Base-by-base conservation (phyloP, 2,888 invertebrate species). In the Oeneis ivallda region DNA sequence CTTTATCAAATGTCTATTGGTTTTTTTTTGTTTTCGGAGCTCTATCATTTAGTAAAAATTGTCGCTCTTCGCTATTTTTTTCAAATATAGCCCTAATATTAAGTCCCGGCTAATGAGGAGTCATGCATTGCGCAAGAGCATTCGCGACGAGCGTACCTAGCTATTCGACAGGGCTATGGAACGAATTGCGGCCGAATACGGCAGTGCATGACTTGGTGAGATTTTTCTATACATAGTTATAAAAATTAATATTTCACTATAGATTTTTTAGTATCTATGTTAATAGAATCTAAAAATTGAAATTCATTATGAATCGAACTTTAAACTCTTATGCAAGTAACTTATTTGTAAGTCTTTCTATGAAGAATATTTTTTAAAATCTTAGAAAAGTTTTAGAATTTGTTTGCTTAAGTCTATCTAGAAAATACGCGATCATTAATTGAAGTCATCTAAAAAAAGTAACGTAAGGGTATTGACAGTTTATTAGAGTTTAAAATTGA, bases 21-120 rank as follows among this genome's bases (percentile, higher is more conserved):
- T n/a, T n/a, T n/a, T n/a, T n/a, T n/a, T n/a, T n/a, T n/a, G n/a
- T n/a, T n/a, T n/a, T n/a, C n/a, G n/a, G n/a, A n/a, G n/a, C n/a
- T n/a, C n/a, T n/a, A n/a, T n/a, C n/a, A n/a, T 26, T 26, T 26
- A 26, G 2, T 26, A 26, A 26, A 26, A 26, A 26, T 26, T 26
- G 0, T 1, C 26, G 5, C 26, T 26, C 26, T 26, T 26, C 26
- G 5, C 26, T 26, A 5, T 26, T 26, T 26, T 26, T 26, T 26
- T 26, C 5, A 26, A n/a, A 26, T 26, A 26, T 5, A 26, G 26
- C 26, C 26, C 26, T 26, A 26, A 26, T 26, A 83, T 81, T 85
- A 84, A 82, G 85, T 88, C 85, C 85, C 84, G 84, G 85, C 79
- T 88, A 89, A 89, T 87, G 88, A 89, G 85, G 77, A 85, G 76